These are phyloP conservation scores for Urosaurus nigricauda DNA, from an alignment of 2,797 vertebrate species.

Conservation along the genomic window DNA sequence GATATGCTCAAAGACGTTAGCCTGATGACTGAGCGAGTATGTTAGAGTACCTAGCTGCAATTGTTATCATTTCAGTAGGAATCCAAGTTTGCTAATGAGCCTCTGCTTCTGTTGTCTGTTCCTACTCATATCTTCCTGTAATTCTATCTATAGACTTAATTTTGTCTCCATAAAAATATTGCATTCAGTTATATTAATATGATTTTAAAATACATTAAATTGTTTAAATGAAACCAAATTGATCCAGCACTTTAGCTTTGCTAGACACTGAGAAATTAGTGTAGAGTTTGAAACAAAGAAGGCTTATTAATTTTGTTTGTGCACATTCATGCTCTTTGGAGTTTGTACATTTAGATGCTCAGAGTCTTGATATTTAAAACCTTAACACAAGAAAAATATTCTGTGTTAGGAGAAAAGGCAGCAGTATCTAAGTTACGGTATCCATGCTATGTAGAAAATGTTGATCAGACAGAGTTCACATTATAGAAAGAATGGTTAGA, in stretches of 20 bases:
- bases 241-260: neutral
- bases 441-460: neutral
- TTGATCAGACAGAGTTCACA: neutral
- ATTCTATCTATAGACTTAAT: conserved; percentile 24
- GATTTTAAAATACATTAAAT: neutral
- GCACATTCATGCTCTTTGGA: neutral
- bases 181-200: neutral
- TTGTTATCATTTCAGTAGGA: neutral
- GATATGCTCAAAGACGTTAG: neutral
- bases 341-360: neutral
- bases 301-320: neutral
- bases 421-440: neutral
- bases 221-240: neutral
- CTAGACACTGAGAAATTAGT: neutral
- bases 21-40: neutral
- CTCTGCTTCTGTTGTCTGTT: neutral
- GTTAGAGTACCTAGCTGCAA: neutral
- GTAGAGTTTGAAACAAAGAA: neutral
- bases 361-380: neutral
- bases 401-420: neutral
- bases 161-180: neutral
- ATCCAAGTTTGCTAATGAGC: neutral
- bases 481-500: neutral
- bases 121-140: neutral
- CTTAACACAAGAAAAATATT: conserved; percentile 26